These are phyloP conservation scores for Clarias pachynema DNA, from an alignment of 2,797 vertebrate species.

Conservation along the genomic window DNA sequence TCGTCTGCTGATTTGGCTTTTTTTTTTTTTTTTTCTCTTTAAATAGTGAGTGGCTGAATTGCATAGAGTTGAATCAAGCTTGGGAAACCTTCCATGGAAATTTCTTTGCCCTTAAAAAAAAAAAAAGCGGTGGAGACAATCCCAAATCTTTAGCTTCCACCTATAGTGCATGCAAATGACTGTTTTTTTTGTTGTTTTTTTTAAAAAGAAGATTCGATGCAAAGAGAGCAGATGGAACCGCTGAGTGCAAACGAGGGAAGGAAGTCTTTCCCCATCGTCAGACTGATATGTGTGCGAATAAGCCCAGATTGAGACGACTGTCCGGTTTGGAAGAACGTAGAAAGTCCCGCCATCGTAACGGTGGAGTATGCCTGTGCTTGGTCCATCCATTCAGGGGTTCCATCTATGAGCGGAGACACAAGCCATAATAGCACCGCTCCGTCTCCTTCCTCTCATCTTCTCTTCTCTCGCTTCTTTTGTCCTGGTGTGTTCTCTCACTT, in stretches of 20 bases:
- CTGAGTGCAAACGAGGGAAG: constrained; percentile 11
- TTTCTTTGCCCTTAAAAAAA: constrained; percentile 39
- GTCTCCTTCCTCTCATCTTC: constrained; percentile 33
- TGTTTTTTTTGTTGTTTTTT: not conserved
- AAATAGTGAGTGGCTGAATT: constrained; percentile 48
- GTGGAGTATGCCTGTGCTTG: constrained; percentile 40
- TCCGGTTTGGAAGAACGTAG: constrained; percentile 40
- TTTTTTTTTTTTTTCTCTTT: not conserved
- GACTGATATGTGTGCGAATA: constrained; percentile 19
- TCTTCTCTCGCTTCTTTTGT: not conserved
- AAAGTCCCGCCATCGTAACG: constrained; percentile 31
- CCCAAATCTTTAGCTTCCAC: constrained; percentile 19
- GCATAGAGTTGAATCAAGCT: constrained; percentile 56
- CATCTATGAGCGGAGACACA: constrained; percentile 37
- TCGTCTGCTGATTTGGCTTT: constrained; percentile 35
- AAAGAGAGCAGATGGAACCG: constrained; percentile 20
- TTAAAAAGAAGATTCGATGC: not conserved
- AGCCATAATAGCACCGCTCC: constrained; percentile 40
- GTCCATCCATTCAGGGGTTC: constrained; percentile 34
- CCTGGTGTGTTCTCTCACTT: constrained; percentile 46
- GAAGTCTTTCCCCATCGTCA: not conserved
- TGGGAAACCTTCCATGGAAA: constrained; percentile 45
- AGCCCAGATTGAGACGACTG: constrained; percentile 5
- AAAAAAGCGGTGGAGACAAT: constrained; percentile 27
- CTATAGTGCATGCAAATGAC: constrained; percentile 11